Evolutionary conservation across 2,113 vertebrate species (phyloP), one percentile per base, ranked within the genome.

Genomic region (Sylvia atricapilla): DNA sequence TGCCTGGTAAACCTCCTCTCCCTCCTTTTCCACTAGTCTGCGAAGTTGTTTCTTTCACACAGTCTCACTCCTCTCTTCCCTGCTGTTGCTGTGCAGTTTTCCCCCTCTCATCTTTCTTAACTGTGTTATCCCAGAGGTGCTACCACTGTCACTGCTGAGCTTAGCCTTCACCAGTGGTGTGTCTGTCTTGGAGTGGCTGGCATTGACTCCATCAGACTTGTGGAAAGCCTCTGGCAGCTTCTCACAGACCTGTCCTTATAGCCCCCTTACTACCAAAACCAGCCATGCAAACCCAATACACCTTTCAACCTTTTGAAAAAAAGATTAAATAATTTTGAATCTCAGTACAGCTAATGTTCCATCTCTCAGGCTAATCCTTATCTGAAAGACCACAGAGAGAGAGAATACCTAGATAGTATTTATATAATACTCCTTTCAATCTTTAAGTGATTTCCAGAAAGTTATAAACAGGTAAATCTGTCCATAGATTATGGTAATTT

Each of bases 401-500:
- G 5, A 11, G 64, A 82, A 80, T 76, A 62, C 19, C 8, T 55
- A 49, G 44, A 52, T 9, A 44, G 35, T 56, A 13, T 55, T 76
- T 84, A 52, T 68, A 44, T 22, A 83, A 37, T 52, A 35, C 8
- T 63, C 15, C 13, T 88, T 85, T 52, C 58, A 85, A 75, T 35
- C 15, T 44, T 43, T 55, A 63, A 94, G 23, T 74, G 43, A 14
- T 75, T 90, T 93, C 33, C 19, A 87, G 60, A 67, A 74, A 82
- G 43, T 67, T 90, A 46, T 47, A 82, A 93, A 87, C 39, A 90
- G 25, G 52, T 55, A 75, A 43, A 90, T 82, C 47, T 93, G 50
- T 69, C 85, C 69, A 59, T n/a, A 91, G 66, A 78, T 85, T 91
- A 94, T 47, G 27, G 27, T 63, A 90, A 88, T 79, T 88, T 72